Base-by-base conservation (phyloP, 2,113 vertebrate genomes). In the Toxostoma redivivum region DNA sequence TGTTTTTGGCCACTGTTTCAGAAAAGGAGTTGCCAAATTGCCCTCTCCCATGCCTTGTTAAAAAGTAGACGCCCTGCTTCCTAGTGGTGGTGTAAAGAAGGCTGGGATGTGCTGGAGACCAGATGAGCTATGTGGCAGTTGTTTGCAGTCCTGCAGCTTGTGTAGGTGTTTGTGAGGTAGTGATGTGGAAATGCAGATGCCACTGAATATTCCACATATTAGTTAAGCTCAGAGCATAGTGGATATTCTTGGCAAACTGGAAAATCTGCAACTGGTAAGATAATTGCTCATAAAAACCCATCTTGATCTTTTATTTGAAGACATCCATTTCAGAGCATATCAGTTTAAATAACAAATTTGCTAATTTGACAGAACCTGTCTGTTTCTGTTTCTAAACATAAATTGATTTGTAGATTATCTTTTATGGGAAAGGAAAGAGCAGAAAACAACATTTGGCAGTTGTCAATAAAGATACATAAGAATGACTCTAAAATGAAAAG, bases 1-100 rank as follows among this genome's bases (percentile, higher is more conserved):
- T 62, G 50, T 44, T 73, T 27, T 19, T 48, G 12, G 24, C 19
- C 2, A 0, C 42, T 42, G 12, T 35, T 74, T 70, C 15, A 40
- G 50, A 44, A 73, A 5, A 74, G 42, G 35, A 65, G 16, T 10
- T 48, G 11, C 38, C 14, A 27, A 54, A 24, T 50, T 51, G 4
- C 9, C 5, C 14, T 45, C 3, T 80, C 6, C 22, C 16, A 1
- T 45, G 10, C 7, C 4, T 9, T 50, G 5, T 11, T 38, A 27
- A 47, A 76, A 83, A 64, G 24, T 10, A 12, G 6, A 5, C 23
- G 18, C 8, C 9, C 11, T 12, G 25, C 5, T 50, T 69, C 24
- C 54, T 6, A 4, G 1, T 18, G 6, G 1, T 61, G 33, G 9
- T 44, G 10, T 60, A 4, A 47, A 65, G 54, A 47, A 54, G 11